Evolutionary conservation across 2,113 vertebrate species (phyloP).

Genomic region (Halichoerus grypus): DNA sequence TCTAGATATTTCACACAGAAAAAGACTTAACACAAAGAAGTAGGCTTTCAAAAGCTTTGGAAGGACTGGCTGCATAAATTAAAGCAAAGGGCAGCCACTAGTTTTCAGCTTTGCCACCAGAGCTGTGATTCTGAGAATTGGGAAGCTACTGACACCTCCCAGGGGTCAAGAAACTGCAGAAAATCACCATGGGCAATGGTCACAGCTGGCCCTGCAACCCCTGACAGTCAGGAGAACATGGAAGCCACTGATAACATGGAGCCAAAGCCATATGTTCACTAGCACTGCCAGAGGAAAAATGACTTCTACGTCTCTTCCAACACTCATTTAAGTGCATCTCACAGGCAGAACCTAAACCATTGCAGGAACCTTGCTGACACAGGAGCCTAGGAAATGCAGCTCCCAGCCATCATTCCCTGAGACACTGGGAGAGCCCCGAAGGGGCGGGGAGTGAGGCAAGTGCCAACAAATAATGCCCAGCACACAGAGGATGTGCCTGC

Average conservation of each 20-base stretch:
- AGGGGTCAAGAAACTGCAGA: slow-evolving; percentile 40
- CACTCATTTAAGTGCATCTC: neutral
- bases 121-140: slow-evolving; percentile 18
- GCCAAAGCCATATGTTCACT: neutral
- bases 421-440: neutral
- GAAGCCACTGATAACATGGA: neutral
- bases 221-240: neutral
- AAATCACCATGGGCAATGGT: neutral
- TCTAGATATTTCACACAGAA: neutral
- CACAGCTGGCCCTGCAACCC: neutral
- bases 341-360: neutral
- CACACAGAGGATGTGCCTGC: neutral
- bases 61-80: neutral
- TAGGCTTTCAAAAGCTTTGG: neutral
- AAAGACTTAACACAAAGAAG: neutral
- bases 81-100: neutral
- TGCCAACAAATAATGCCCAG: neutral
- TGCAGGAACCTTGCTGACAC: neutral
- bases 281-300: neutral
- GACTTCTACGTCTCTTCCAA: neutral
- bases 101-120: neutral
- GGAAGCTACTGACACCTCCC: neutral
- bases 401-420: neutral
- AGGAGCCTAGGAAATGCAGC: neutral
- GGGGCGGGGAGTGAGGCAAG: neutral